Conservation (phyloP, 2,888 invertebrate species). For the Callosobruchus maculatus region DNA sequence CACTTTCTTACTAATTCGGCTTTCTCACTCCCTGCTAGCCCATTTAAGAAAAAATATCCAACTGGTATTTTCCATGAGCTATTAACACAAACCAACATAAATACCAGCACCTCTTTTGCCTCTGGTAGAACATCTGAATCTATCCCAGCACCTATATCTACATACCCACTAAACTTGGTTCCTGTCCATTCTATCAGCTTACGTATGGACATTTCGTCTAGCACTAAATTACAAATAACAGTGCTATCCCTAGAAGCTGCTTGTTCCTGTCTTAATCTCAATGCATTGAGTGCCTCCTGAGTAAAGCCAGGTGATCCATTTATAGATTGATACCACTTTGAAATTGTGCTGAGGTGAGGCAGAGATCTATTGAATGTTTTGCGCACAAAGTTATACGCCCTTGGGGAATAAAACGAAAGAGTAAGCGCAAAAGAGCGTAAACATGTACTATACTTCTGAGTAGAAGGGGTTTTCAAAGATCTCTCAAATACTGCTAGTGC, state of each 20-base stretch:
- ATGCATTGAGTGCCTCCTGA: slow-evolving; percentile 15
- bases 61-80: slow-evolving; percentile 28
- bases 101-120: slow-evolving; percentile 27
- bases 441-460: too few species aligned
- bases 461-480: too few species aligned
- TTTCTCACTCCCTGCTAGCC: slow-evolving; percentile 15
- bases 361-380: slow-evolving; percentile 14
- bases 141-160: slow-evolving; percentile 26
- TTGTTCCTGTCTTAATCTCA: slow-evolving; percentile 12
- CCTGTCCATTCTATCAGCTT: slow-evolving; percentile 22
- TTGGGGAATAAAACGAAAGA: too few species aligned
- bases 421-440: too few species aligned
- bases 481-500: too few species aligned
- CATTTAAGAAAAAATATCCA: slow-evolving; percentile 27
- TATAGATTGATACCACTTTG: slow-evolving; percentile 19
- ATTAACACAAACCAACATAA: slow-evolving; percentile 28
- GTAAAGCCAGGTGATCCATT: slow-evolving; percentile 27
- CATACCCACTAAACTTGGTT: slow-evolving; percentile 25
- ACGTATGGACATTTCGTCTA: slow-evolving; percentile 33
- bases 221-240: slow-evolving; percentile 23
- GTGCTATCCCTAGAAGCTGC: background rate
- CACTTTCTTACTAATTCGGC: slow-evolving; percentile 18
- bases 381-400: slow-evolving; percentile 16
- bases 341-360: slow-evolving; percentile 19
- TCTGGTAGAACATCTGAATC: slow-evolving; percentile 24